Conservation (phyloP, 2,888 invertebrate species). For the Eupithecia centaureata region DNA sequence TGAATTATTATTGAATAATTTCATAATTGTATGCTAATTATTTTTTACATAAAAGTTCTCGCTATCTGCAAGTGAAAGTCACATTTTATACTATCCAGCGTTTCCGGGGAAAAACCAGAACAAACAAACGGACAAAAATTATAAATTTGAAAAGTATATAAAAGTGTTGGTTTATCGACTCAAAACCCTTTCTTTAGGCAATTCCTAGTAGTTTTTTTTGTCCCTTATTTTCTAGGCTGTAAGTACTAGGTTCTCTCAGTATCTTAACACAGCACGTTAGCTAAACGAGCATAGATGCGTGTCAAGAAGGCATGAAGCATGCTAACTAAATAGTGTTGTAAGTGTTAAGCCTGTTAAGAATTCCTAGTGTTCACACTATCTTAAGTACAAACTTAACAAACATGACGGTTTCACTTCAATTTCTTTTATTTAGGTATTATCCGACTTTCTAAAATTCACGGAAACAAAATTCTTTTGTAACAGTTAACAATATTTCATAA, state of each 20-base stretch:
- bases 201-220: not conserved
- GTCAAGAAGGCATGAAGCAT: slow-evolving; percentile 26
- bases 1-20: too few relatives aligned
- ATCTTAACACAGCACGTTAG: slow-evolving; percentile 14
- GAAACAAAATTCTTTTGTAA: slow-evolving; percentile 30
- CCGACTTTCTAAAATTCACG: not conserved
- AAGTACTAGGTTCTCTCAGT: not conserved
- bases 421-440: not conserved
- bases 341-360: slow-evolving; percentile 4
- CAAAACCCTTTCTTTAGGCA: too few relatives aligned
- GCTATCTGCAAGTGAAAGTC: too few relatives aligned
- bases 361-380: slow-evolving; percentile 11
- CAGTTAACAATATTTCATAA: slow-evolving; percentile 34
- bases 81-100: too few relatives aligned
- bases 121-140: too few relatives aligned
- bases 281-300: slow-evolving; percentile 22
- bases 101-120: too few relatives aligned
- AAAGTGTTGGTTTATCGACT: too few relatives aligned
- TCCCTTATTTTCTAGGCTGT: not conserved
- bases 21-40: too few relatives aligned
- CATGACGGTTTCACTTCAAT: slow-evolving; percentile 2
- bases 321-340: slow-evolving; percentile 12
- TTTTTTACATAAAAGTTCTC: too few relatives aligned
- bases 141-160: too few relatives aligned
- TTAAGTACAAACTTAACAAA: slow-evolving; percentile 10